Conservation (phyloP, 2,113 vertebrate species). For the Dipodomys ordii region DNA sequence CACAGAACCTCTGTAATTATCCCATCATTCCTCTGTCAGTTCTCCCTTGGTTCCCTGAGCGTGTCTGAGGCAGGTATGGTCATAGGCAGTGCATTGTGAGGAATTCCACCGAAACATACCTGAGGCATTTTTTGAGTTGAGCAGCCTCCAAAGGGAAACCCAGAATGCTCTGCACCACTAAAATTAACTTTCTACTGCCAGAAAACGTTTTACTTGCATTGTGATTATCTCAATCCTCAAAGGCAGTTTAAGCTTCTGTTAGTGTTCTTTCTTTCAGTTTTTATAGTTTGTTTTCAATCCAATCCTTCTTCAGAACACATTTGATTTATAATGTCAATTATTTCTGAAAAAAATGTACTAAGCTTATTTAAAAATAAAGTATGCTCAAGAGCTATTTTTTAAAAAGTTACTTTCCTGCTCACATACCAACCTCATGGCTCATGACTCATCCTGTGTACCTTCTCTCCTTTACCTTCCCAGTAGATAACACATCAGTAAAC, state of each 20-base stretch:
- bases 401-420: background rate
- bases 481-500: background rate
- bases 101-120: background rate
- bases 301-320: too few species aligned
- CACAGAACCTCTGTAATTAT: constrained; percentile 94
- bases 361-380: too few species aligned
- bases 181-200: background rate
- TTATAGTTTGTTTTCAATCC: too few species aligned
- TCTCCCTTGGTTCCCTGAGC: too few species aligned
- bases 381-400: too few species aligned
- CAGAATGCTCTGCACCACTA: background rate
- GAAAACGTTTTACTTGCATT: background rate
- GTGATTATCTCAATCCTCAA: too few species aligned
- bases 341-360: too few species aligned
- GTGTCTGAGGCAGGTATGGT: background rate
- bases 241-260: too few species aligned
- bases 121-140: background rate
- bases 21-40: background rate
- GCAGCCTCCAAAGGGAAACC: background rate
- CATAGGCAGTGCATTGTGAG: background rate
- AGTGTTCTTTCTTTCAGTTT: too few species aligned
- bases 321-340: too few species aligned
- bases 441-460: accelerated
- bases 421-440: background rate
- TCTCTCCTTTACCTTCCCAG: background rate